These are phyloP conservation scores for Pandemis corylana DNA, from an alignment of 2,888 invertebrate genomes.

Conservation along the genomic window DNA sequence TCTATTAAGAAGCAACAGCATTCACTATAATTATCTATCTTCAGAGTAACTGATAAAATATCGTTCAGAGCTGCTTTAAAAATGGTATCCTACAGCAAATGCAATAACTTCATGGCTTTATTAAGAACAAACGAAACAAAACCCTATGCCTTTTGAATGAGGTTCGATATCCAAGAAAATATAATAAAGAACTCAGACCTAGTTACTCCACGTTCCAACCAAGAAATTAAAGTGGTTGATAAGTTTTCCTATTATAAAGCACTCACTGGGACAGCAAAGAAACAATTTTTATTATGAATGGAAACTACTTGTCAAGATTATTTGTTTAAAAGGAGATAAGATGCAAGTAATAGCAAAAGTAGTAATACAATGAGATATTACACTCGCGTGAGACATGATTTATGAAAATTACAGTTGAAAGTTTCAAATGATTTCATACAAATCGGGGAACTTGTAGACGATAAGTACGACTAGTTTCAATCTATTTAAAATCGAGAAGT, in stretches of 20 bases:
- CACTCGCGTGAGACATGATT: no score
- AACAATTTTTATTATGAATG: background rate
- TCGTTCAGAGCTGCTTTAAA: background rate
- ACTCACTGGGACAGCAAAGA: background rate
- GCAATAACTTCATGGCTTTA: background rate
- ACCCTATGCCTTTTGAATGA: background rate
- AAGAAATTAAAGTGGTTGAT: background rate
- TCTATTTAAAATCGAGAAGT: no score
- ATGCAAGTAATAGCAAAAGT: no score
- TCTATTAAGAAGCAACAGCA: background rate
- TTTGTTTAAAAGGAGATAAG: background rate
- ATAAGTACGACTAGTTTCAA: no score
- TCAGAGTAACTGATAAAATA: background rate
- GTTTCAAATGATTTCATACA: no score
- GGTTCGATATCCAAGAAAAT: background rate
- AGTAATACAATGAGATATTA: no score
- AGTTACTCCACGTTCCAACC: background rate
- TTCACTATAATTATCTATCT: background rate
- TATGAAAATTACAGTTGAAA: no score
- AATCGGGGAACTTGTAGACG: no score
- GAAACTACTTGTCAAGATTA: background rate
- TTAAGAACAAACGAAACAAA: background rate
- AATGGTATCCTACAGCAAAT: background rate
- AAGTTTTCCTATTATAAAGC: constrained; percentile 17
- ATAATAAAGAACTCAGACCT: background rate